Conservation (phyloP, 2,113 vertebrate species). For the Ifrita kowaldi region DNA sequence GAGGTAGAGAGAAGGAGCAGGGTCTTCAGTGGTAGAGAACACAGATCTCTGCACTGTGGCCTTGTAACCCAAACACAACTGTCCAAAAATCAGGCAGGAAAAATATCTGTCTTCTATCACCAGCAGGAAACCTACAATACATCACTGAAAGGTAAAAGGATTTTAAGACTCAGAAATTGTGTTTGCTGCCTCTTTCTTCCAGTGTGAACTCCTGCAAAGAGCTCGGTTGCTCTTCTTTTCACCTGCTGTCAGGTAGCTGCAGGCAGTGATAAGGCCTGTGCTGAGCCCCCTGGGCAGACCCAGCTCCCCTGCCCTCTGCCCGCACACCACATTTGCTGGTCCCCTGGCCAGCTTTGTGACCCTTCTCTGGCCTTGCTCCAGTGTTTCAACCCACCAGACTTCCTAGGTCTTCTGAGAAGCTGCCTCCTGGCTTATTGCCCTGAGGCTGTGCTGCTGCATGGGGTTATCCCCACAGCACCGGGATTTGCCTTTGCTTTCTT, state of each 20-base stretch:
- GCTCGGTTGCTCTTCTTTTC: neutral
- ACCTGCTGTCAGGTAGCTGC: neutral
- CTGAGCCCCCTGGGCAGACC: neutral
- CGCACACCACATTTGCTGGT: rapidly evolving
- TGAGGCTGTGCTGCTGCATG: neutral
- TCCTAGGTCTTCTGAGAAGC: neutral
- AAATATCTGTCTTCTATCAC: neutral
- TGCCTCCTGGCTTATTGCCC: neutral
- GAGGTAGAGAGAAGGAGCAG: neutral
- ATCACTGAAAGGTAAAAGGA: neutral
- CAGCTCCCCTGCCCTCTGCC: neutral
- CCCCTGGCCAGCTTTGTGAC: neutral
- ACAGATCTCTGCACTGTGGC: neutral
- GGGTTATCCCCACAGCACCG: neutral
- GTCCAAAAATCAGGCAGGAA: neutral
- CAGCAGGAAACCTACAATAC: neutral
- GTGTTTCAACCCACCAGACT: neutral
- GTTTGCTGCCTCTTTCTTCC: neutral
- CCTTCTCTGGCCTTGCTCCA: neutral
- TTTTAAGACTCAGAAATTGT: neutral
- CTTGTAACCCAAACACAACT: neutral
- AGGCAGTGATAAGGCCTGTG: neutral
- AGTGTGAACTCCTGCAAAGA: neutral
- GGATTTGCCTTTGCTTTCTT: neutral
- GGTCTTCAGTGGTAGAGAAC: neutral